These are phyloP conservation scores for Podabrus alpinus DNA, from an alignment of 2,888 invertebrate species.

Conservation along the genomic window DNA sequence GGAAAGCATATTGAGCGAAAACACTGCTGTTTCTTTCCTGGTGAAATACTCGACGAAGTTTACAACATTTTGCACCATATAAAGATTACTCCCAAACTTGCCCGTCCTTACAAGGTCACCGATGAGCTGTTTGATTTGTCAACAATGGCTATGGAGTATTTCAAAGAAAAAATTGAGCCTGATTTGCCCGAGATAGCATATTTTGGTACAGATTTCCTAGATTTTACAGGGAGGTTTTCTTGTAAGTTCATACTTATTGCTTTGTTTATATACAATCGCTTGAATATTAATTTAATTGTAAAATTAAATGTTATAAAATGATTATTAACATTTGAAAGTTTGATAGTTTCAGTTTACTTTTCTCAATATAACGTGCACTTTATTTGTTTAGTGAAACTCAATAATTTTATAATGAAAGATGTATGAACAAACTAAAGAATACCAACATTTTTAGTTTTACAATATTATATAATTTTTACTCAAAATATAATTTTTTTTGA, in stretches of 20 bases:
- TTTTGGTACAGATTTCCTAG: conserved; percentile 83
- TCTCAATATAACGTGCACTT: neutral
- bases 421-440: neutral
- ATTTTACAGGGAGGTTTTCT: conserved; percentile 72
- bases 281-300: neutral
- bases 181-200: conserved; percentile 86
- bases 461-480: neutral
- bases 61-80: conserved; percentile 84
- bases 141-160: conserved; percentile 98
- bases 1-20: conserved; percentile 93
- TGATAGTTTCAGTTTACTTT: neutral
- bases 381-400: neutral
- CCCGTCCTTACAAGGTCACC: conserved; percentile 88
- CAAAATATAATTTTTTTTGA: neutral
- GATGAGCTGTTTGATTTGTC: conserved; percentile 93
- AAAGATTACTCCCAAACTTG: conserved; percentile 78
- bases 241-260: conserved; percentile 58
- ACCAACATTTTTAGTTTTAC: neutral
- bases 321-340: neutral
- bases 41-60: conserved; percentile 92
- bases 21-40: conserved; percentile 93
- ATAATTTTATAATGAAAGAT: neutral
- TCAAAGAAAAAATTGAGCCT: conserved; percentile 92
- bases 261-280: neutral
- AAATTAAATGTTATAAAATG: neutral